These are phyloP conservation scores for Himalopsyche tibetana DNA, from an alignment of 2,888 invertebrate genomes.

Conservation along the genomic window DNA sequence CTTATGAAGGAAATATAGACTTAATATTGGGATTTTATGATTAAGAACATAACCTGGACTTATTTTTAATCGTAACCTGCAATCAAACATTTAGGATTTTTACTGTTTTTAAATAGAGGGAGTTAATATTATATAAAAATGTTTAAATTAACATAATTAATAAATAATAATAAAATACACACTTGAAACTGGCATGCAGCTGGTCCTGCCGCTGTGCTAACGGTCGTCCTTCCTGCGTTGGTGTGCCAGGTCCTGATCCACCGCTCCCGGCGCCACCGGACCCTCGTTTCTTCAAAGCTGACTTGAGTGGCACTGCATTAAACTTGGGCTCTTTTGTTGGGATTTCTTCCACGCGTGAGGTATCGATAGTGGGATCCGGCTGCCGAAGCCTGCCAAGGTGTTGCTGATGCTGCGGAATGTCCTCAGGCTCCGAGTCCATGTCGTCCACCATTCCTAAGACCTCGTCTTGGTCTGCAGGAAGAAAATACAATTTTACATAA, in stretches of 20 bases:
- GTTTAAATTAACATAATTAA: background rate
- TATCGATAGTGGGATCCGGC: constrained; percentile 85
- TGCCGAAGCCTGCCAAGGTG: constrained; percentile 78
- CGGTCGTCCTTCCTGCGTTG: constrained; percentile 83
- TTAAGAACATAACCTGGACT: no score
- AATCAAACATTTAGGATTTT: no score
- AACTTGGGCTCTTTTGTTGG: constrained; percentile 95
- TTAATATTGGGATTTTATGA: no score
- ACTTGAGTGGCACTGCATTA: constrained; percentile 94
- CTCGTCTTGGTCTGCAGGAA: constrained; percentile 73
- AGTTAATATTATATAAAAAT: no score
- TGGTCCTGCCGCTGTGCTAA: constrained; percentile 84
- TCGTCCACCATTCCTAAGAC: constrained; percentile 63
- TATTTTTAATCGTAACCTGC: no score
- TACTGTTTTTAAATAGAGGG: no score
- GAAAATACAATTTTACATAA: constrained; percentile 49
- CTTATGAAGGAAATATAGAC: no score
- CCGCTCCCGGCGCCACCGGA: constrained; percentile 70
- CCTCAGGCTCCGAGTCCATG: constrained; percentile 80
- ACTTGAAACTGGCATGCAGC: constrained; percentile 88
- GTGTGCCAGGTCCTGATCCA: constrained; percentile 83
- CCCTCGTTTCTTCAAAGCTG: constrained; percentile 90
- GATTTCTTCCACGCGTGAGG: constrained; percentile 91
- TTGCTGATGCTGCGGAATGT: constrained; percentile 76
- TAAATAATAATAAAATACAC: constrained; percentile 69